phyloP scores from a whole-genome alignment of 2,888 invertebrate genomes.

The Melitaea athalia region DNA sequence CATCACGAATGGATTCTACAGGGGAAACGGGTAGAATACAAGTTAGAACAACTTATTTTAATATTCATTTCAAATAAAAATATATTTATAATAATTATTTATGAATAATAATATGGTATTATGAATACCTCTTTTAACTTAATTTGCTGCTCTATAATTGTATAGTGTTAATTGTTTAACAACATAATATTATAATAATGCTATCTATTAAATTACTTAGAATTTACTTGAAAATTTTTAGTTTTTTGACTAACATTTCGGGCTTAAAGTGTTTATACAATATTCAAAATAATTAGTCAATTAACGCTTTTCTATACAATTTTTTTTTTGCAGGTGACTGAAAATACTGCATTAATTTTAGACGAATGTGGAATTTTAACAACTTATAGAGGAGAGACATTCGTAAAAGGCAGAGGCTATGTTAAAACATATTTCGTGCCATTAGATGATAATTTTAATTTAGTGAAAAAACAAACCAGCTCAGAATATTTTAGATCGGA shows the following conservation, averaged over 20 bases:
- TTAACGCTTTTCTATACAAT: neutral
- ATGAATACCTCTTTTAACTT: no score
- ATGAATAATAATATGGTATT: no score
- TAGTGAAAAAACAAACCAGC: conserved; percentile 69
- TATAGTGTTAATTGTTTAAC: no score
- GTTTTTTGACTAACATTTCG: neutral
- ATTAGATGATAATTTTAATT: conserved; percentile 83
- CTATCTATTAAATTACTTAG: no score
- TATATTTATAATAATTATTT: no score
- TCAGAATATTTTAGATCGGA: conserved; percentile 56
- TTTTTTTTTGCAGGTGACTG: conserved; percentile 81
- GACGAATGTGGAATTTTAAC: conserved; percentile 87
- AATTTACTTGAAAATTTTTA: no score
- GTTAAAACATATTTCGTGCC: conserved; percentile 89
- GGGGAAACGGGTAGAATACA: conserved; percentile 91
- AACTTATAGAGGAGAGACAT: conserved; percentile 85
- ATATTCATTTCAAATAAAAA: neutral
- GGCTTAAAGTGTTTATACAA: no score
- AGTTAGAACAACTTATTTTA: conserved; percentile 59
- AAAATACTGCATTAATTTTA: conserved; percentile 86
- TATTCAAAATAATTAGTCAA: no score
- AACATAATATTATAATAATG: no score
- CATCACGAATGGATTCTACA: conserved; percentile 97
- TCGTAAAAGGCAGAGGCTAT: conserved; percentile 87
- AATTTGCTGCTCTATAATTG: no score